phyloP scores from a whole-genome alignment of 2,888 invertebrate genomes.

The Cryptocheilus praepositus region DNA sequence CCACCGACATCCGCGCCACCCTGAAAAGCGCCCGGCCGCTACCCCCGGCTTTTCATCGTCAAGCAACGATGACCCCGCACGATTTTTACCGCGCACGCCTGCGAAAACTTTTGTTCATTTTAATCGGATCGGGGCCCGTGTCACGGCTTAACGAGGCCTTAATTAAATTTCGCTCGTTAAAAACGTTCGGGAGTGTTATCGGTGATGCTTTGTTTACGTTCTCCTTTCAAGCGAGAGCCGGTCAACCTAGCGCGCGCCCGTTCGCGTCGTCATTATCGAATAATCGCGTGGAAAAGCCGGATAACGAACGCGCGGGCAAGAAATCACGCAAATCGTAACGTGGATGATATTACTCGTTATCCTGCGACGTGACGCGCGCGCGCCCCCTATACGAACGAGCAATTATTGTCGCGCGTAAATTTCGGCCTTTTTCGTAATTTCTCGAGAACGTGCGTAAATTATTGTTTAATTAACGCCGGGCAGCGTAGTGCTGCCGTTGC shows the following conservation, averaged over 20 bases:
- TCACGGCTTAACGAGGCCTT: conserved; percentile 35
- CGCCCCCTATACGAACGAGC: no score
- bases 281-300: neutral
- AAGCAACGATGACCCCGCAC: no score
- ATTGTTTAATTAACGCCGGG: no score
- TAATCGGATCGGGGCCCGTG: conserved; percentile 29
- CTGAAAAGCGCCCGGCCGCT: conserved; percentile 10
- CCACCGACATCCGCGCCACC: conserved; percentile 27
- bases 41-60: no score
- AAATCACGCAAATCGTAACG: neutral
- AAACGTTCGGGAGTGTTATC: conserved; percentile 26
- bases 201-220: conserved; percentile 19
- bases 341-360: no score
- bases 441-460: no score
- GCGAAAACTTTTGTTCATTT: conserved; percentile 28
- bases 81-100: conserved; percentile 12
- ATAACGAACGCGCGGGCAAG: conserved; percentile 3
- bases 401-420: no score
- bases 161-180: conserved; percentile 43
- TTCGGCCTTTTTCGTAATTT: no score
- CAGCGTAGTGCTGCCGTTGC: no score
- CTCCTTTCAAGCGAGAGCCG: conserved; percentile 16
- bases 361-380: no score
- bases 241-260: neutral
- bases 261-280: no score